Evolutionary conservation across 2,888 invertebrate species (phyloP).

Genomic region (Rhorus exstirpatorius): DNA sequence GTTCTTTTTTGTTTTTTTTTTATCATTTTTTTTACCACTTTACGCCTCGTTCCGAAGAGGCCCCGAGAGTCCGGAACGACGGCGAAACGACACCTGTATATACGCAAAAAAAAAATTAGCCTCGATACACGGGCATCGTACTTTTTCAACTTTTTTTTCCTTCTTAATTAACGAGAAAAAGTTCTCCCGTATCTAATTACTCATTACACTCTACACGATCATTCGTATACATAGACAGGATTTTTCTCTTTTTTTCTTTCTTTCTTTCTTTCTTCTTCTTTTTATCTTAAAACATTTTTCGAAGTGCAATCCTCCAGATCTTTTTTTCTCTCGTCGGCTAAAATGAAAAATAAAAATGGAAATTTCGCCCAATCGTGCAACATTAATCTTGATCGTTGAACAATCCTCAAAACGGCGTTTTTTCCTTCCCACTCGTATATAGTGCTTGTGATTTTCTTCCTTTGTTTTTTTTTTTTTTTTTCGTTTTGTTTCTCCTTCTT

Average conservation of each 20-base stretch:
- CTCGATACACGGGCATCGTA: slow-evolving; percentile 28
- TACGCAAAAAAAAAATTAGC: slow-evolving; percentile 22
- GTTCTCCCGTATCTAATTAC: slow-evolving; percentile 49
- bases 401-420: slow-evolving; percentile 37
- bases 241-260: too few relatives aligned
- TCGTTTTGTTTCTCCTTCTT: slow-evolving; percentile 63
- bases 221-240: slow-evolving; percentile 69
- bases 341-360: slow-evolving; percentile 26
- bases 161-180: slow-evolving; percentile 35
- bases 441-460: slow-evolving; percentile 31
- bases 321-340: not conserved
- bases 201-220: slow-evolving; percentile 54
- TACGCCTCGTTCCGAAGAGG: slow-evolving; percentile 16
- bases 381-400: slow-evolving; percentile 77
- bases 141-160: too few relatives aligned
- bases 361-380: slow-evolving; percentile 69
- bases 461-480: slow-evolving; percentile 3
- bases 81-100: slow-evolving; percentile 20
- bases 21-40: slow-evolving; percentile 5
- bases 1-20: slow-evolving; percentile 35
- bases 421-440: slow-evolving; percentile 50
- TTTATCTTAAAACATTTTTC: slow-evolving; percentile 56
- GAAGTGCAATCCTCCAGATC: slow-evolving; percentile 59
- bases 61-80: slow-evolving; percentile 8
- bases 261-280: slow-evolving; percentile 23